A percentile compares a stretch with the other conserved stretches of the same genome.
Conservation (phyloP, 2,113 vertebrate species). For the Gasterosteus nipponicus region DNA sequence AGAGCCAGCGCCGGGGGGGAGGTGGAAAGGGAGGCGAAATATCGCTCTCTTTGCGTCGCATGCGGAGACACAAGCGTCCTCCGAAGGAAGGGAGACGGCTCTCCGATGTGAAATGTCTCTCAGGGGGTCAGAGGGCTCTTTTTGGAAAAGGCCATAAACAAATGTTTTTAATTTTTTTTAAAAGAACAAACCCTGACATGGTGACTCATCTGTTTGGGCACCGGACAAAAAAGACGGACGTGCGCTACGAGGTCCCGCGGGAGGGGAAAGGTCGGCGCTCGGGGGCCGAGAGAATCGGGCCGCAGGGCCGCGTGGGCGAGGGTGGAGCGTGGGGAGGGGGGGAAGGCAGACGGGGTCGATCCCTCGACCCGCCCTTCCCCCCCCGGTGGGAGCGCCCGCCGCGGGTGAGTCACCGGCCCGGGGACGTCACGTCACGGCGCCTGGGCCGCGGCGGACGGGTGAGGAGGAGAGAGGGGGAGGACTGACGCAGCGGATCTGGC, state of each 20-base stretch:
- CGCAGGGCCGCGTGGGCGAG: conserved; percentile 26
- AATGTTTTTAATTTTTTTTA: too few species aligned
- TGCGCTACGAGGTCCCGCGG: conserved; percentile 46
- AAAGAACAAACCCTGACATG: conserved; percentile 40
- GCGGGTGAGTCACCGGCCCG: conserved; percentile 55
- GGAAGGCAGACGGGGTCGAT: conserved; percentile 24
- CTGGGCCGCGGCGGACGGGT: conserved; percentile 43
- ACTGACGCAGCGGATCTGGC: conserved; percentile 28
- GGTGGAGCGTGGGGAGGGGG: not conserved
- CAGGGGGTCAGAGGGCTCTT: conserved; percentile 41
- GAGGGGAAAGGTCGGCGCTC: conserved; percentile 45
- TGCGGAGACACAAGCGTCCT: not conserved
- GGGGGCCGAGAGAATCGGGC: conserved; percentile 62
- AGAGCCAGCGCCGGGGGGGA: conserved; percentile 4
- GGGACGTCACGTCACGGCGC: conserved; percentile 44
- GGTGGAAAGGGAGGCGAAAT: too few species aligned
- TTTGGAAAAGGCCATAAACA: conserved; percentile 21
- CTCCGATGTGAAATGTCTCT: conserved; percentile 25
- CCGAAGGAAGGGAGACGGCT: too few species aligned
- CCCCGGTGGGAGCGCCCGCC: not conserved
- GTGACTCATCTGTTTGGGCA: conserved; percentile 58
- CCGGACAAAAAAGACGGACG: conserved; percentile 51
- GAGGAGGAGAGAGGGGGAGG: conserved; percentile 56
- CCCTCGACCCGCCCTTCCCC: conserved; percentile 14
- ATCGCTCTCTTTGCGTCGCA: too few species aligned